These are phyloP conservation scores for Pitta sordida DNA, from an alignment of 2,113 vertebrate species.

Conservation along the genomic window DNA sequence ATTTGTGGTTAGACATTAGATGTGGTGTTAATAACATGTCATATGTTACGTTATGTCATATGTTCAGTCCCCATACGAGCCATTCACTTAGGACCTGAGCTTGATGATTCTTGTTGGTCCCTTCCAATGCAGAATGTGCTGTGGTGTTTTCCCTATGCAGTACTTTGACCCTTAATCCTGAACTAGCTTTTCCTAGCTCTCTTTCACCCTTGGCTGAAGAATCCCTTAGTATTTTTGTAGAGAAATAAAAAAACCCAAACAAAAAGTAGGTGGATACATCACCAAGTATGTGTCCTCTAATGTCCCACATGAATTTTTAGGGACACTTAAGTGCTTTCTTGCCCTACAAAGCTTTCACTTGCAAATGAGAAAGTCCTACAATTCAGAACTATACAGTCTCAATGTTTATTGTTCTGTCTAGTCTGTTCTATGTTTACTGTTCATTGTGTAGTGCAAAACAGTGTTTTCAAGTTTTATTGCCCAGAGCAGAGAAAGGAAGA, in stretches of 20 bases:
- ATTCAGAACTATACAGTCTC: background rate
- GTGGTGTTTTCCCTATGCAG: background rate
- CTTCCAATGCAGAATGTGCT: background rate
- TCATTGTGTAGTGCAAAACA: background rate
- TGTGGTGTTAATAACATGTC: background rate
- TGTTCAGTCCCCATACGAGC: background rate
- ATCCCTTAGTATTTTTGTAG: background rate
- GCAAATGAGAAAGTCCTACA: background rate
- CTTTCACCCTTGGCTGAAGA: background rate
- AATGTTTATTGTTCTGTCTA: too few relatives aligned
- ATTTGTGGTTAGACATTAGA: background rate
- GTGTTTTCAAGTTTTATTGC: background rate
- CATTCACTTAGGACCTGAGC: background rate
- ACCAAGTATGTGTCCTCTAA: background rate
- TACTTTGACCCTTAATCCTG: background rate
- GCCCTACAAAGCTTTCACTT: background rate
- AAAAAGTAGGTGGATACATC: background rate
- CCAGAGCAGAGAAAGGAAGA: background rate
- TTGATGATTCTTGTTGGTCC: background rate
- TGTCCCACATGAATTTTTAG: background rate
- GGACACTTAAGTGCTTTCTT: background rate
- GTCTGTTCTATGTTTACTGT: too few relatives aligned
- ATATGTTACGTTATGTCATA: too few relatives aligned
- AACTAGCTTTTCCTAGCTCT: background rate
- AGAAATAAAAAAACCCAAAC: background rate